Evolutionary conservation across 2,113 vertebrate genomes (phyloP).

Genomic region (Climacteris rufus): DNA sequence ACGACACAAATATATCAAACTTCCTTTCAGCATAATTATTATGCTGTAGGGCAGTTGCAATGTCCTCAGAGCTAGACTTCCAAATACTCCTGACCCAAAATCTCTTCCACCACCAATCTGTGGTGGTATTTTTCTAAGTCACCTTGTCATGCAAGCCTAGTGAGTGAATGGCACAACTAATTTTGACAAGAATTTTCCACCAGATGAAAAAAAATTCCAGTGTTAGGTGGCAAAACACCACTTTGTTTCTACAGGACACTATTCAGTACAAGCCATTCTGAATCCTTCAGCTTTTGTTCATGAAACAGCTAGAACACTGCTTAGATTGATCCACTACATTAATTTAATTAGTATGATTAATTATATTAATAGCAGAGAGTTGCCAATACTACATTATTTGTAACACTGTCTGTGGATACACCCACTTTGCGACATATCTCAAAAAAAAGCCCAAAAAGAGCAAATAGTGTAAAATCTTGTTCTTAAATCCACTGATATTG

Average conservation of each 20-base stretch:
- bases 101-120: neutral
- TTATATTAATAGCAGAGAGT: neutral
- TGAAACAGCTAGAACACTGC: neutral
- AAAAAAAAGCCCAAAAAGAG: too few relatives aligned
- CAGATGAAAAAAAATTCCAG: neutral
- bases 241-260: neutral
- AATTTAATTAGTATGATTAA: neutral
- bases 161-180: neutral
- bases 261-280: neutral
- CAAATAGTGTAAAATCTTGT: neutral
- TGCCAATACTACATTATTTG: neutral
- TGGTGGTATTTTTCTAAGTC: neutral
- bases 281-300: neutral
- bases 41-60: neutral
- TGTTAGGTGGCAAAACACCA: neutral
- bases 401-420: neutral
- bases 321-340: neutral
- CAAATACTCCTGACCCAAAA: neutral
- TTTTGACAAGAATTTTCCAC: neutral
- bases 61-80: neutral
- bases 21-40: neutral
- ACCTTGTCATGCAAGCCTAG: neutral
- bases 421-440: neutral
- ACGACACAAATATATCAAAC: neutral
- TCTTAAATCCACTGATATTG: neutral